Conservation (phyloP, 2,888 invertebrate species). For the Drosophila emarginata region DNA sequence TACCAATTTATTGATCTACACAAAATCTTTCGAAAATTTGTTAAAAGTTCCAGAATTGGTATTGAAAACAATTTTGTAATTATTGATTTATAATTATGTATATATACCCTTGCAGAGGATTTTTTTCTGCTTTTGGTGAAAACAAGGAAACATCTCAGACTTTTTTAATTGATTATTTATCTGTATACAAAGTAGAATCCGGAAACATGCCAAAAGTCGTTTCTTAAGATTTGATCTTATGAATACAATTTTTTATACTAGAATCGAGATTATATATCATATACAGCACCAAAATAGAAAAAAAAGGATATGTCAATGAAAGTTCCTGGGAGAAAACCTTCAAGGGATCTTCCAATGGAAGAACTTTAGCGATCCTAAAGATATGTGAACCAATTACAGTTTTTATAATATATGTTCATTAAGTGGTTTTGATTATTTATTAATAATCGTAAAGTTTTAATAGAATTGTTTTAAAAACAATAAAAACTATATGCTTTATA, state of each 20-base stretch:
- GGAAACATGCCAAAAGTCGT: not conserved
- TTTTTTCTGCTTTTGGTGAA: not conserved
- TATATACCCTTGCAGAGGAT: not conserved
- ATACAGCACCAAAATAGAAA: not conserved
- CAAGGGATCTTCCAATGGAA: not conserved
- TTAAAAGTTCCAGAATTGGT: not conserved
- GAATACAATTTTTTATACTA: not conserved
- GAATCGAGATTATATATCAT: not conserved
- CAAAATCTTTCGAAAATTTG: not conserved
- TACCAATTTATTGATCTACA: not conserved
- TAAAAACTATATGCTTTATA: no score
- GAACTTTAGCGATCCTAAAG: not conserved
- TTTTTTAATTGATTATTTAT: not conserved
- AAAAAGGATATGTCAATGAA: not conserved
- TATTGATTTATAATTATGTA: not conserved
- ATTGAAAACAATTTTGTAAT: not conserved
- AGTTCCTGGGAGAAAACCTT: not conserved
- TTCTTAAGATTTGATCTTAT: not conserved
- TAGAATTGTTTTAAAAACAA: no score
- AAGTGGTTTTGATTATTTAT: no score
- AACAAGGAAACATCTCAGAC: not conserved
- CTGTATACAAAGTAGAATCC: no score
- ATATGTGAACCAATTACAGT: not conserved
- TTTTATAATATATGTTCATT: not conserved
- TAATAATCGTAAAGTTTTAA: no score